phyloP scores from a whole-genome alignment of 2,888 invertebrate species.

The Oxystoma pomonae region DNA sequence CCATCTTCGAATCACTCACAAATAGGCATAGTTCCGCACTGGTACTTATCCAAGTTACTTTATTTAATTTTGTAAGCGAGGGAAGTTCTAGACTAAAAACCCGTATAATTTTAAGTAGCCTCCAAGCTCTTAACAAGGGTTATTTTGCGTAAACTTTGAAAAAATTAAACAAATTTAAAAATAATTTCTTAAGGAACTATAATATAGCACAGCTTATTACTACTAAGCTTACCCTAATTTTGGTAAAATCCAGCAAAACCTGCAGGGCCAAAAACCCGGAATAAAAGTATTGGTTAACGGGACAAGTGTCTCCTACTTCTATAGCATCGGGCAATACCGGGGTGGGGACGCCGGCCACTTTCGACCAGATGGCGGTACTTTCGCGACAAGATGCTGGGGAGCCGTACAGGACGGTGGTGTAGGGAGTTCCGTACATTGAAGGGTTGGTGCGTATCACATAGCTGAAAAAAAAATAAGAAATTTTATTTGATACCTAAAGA shows the following conservation, averaged over 20 bases:
- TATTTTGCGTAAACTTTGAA: too few species aligned
- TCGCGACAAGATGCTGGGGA: slow-evolving; percentile 68
- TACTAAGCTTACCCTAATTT: slow-evolving; percentile 66
- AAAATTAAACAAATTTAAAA: too few species aligned
- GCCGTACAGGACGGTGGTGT: slow-evolving; percentile 61
- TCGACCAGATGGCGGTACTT: slow-evolving; percentile 54
- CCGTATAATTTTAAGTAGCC: too few species aligned
- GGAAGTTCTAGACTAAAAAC: too few species aligned
- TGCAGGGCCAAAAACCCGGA: slow-evolving; percentile 74
- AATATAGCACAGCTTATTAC: too few species aligned
- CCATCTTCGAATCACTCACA: too few species aligned
- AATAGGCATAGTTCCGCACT: too few species aligned
- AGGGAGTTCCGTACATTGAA: slow-evolving; percentile 60
- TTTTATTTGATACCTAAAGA: not conserved
- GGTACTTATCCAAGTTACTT: too few species aligned
- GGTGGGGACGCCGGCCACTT: slow-evolving; percentile 39
- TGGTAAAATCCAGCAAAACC: slow-evolving; percentile 66
- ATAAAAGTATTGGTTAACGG: slow-evolving; percentile 70
- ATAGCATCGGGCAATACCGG: slow-evolving; percentile 58
- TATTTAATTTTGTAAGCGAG: too few species aligned
- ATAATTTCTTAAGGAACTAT: too few species aligned
- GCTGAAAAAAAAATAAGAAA: slow-evolving; percentile 43
- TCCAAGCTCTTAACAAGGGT: too few species aligned
- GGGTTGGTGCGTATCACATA: slow-evolving; percentile 74
- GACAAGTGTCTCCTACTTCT: slow-evolving; percentile 67